Conservation (phyloP, 2,113 vertebrate species). For the Sapajus apella region DNA sequence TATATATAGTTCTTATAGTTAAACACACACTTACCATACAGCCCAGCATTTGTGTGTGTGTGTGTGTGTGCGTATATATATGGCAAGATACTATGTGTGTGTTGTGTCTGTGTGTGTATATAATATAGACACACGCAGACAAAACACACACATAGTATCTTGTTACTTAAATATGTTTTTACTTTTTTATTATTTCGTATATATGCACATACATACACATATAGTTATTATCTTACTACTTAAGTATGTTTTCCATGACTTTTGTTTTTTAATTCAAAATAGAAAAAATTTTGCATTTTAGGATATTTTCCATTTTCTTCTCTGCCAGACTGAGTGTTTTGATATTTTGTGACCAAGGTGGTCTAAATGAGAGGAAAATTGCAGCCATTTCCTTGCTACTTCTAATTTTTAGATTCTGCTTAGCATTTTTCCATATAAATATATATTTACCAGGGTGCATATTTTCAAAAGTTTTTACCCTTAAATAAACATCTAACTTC, state of each 20-base stretch:
- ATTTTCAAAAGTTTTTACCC: not conserved
- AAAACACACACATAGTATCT: not conserved
- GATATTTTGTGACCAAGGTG: not conserved
- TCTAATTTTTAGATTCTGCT: not conserved
- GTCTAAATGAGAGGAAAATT: not conserved
- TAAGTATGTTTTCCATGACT: not conserved
- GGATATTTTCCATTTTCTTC: not conserved
- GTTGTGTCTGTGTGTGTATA: no score
- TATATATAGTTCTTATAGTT: not conserved
- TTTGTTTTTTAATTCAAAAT: conserved; percentile 6
- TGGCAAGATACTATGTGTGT: no score
- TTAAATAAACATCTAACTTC: not conserved
- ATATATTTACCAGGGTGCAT: not conserved
- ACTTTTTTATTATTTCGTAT: no score
- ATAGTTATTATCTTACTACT: not conserved
- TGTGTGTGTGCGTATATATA: no score
- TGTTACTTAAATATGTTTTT: not conserved
- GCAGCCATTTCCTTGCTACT: not conserved
- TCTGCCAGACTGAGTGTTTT: not conserved
- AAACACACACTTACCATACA: not conserved
- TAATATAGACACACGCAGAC: no score
- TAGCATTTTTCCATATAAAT: not conserved
- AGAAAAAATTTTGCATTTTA: not conserved
- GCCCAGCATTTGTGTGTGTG: not conserved
- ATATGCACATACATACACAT: no score